Conservation (phyloP, 1,140 invertebrate genomes). For the Physella acuta region DNA sequence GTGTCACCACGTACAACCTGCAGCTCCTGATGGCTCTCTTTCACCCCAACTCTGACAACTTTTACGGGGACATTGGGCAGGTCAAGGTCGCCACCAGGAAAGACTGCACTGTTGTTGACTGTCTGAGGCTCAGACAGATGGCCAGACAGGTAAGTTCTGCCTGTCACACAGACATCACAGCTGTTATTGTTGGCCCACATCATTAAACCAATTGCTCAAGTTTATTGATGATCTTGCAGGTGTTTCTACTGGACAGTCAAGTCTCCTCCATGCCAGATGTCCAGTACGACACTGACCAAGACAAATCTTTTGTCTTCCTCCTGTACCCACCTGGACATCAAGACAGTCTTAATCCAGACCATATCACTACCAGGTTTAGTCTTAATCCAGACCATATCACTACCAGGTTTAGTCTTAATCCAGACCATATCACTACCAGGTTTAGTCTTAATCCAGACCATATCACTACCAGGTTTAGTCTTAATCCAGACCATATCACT, state of each 20-base stretch:
- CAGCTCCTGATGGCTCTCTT: conserved; percentile 85
- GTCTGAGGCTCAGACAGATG: conserved; percentile 78
- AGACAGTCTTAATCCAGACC: conserved; percentile 74
- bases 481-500: too few relatives aligned
- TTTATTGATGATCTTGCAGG: too few relatives aligned
- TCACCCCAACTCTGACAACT: conserved; percentile 84
- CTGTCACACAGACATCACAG: too few relatives aligned
- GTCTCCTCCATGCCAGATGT: conserved; percentile 41
- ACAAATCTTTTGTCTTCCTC: conserved; percentile 83
- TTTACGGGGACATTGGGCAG: conserved; percentile 88
- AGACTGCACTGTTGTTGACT: conserved; percentile 79
- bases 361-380: conserved; percentile 64
- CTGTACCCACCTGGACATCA: conserved; percentile 76
- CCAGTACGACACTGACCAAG: conserved; percentile 57
- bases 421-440: too few relatives aligned
- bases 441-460: too few relatives aligned
- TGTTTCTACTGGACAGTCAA: conserved; percentile 71
- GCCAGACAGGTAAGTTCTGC: conserved; percentile 80
- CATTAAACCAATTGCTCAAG: too few relatives aligned
- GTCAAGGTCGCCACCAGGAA: conserved; percentile 88
- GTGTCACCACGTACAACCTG: conserved; percentile 79
- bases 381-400: too few relatives aligned
- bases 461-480: too few relatives aligned
- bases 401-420: too few relatives aligned
- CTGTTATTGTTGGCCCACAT: not conserved